Evolutionary conservation across 1,140 invertebrate species (phyloP).

Genomic region (Psilanteris sp.): DNA sequence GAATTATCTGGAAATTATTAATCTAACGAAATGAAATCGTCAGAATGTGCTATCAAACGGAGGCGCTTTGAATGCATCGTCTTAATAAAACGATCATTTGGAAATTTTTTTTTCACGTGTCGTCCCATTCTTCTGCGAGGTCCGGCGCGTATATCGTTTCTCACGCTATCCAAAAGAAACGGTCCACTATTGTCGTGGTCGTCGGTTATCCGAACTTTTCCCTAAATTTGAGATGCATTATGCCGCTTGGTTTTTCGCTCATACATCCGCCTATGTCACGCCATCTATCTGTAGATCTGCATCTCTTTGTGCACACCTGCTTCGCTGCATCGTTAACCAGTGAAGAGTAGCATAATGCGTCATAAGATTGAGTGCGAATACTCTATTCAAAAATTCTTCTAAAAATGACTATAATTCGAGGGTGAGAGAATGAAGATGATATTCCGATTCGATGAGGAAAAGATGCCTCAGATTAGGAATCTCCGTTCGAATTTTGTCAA

Average conservation of each 20-base stretch:
- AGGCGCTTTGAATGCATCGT: no score
- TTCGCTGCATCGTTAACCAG: constrained; percentile 45
- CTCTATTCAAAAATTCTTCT: constrained; percentile 27
- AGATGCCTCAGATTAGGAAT: no score
- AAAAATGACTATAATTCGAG: constrained; percentile 43
- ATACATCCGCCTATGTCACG: constrained; percentile 19
- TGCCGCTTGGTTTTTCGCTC: constrained; percentile 57
- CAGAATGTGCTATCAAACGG: no score
- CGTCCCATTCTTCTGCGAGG: neutral
- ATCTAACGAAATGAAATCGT: no score
- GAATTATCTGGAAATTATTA: no score
- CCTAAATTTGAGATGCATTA: constrained; percentile 68
- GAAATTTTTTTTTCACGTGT: neutral
- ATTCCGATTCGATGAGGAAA: constrained; percentile 35
- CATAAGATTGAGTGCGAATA: constrained; percentile 46
- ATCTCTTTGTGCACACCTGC: constrained; percentile 66
- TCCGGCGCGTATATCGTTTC: constrained; percentile 66
- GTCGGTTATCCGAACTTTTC: constrained; percentile 68
- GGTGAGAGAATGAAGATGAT: constrained; percentile 43
- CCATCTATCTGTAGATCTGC: constrained; percentile 64
- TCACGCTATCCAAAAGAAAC: constrained; percentile 70
- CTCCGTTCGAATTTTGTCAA: no score
- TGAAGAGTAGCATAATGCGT: constrained; percentile 30
- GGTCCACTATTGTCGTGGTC: constrained; percentile 67
- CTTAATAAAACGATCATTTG: neutral